These are phyloP conservation scores for Numenius arquata DNA, from an alignment of 2,113 vertebrate species.

Conservation along the genomic window DNA sequence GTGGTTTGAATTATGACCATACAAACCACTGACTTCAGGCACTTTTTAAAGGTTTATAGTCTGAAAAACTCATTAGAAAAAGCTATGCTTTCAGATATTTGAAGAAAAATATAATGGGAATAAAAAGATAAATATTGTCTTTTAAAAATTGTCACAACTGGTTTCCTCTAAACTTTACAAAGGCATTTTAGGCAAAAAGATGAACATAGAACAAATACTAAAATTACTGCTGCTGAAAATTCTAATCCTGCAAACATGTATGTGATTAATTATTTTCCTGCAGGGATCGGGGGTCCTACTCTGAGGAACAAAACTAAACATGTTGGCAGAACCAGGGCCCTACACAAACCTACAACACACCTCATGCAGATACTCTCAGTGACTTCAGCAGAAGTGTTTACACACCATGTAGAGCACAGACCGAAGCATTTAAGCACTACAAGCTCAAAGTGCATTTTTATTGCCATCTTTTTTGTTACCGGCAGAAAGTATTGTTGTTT, in stretches of 20 bases:
- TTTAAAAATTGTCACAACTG: background rate
- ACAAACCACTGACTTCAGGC: background rate
- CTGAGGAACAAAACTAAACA: background rate
- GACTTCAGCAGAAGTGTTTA: background rate
- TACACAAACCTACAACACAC: background rate
- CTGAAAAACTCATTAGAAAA: slow-evolving; percentile 16
- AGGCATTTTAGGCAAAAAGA: background rate
- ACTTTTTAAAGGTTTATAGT: background rate
- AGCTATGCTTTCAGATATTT: background rate
- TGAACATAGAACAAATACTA: background rate
- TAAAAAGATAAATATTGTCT: background rate
- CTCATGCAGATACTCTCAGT: background rate
- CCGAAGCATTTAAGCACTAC: background rate
- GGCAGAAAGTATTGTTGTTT: background rate
- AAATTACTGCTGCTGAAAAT: background rate
- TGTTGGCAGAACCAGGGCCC: background rate
- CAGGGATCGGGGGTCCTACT: background rate
- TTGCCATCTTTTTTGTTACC: background rate
- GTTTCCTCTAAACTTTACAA: background rate
- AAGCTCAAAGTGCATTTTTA: background rate
- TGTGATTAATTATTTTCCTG: background rate
- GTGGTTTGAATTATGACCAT: background rate
- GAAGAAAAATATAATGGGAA: background rate
- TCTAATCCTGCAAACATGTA: background rate
- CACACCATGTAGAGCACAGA: background rate